Evolutionary conservation across 1,140 invertebrate species (phyloP).

Genomic region (Neuroterus valhalla): DNA sequence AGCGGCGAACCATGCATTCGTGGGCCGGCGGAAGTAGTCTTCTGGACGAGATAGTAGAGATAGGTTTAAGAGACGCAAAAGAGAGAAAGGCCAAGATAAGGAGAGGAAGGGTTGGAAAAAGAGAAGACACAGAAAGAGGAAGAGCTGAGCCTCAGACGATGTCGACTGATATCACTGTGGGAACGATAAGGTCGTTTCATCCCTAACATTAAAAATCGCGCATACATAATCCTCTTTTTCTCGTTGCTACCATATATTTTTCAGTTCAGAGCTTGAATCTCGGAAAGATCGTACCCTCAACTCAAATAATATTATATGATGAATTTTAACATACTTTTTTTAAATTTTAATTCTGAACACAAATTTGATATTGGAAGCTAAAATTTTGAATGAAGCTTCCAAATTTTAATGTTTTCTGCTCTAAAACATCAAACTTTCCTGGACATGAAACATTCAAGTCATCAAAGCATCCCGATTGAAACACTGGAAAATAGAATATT

Average conservation of each 20-base stretch:
- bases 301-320: background rate
- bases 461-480: no score
- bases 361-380: no score
- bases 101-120: constrained; percentile 32
- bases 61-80: constrained; percentile 33
- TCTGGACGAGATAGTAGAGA: constrained; percentile 18
- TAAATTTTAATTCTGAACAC: no score
- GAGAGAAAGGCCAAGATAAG: constrained; percentile 38
- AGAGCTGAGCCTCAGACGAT: constrained; percentile 61
- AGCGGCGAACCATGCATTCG: constrained; percentile 22
- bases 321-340: no score
- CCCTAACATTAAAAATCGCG: constrained; percentile 40
- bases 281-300: background rate
- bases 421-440: no score
- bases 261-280: constrained; percentile 48
- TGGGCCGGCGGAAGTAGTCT: constrained; percentile 16
- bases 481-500: no score
- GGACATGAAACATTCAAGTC: no score
- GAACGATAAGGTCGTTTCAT: constrained; percentile 60
- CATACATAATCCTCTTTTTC: constrained; percentile 27
- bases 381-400: no score
- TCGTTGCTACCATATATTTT: constrained; percentile 50
- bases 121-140: constrained; percentile 36
- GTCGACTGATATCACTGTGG: constrained; percentile 57
- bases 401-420: no score